A percentile compares a stretch with the other conserved stretches of the same genome.
These are phyloP conservation scores for Tinea pellionella DNA, from an alignment of 2,888 invertebrate species.

Conservation along the genomic window DNA sequence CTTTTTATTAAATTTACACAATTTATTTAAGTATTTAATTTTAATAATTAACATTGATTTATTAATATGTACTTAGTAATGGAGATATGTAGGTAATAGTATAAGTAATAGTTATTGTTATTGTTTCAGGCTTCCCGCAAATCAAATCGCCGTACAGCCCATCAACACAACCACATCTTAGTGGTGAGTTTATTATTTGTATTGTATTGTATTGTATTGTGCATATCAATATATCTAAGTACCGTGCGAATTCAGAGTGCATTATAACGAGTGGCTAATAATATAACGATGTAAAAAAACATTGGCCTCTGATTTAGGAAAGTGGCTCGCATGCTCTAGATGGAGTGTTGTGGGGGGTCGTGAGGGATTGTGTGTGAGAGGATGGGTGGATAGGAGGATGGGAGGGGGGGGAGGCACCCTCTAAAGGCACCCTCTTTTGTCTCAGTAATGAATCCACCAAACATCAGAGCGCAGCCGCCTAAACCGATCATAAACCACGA, in stretches of 20 bases:
- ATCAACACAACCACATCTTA: conserved; percentile 68
- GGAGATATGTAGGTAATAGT: no score
- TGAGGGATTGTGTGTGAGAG: no score
- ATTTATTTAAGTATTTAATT: no score
- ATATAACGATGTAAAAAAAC: not conserved
- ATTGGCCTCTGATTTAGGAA: conserved; percentile 56
- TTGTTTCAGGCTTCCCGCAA: conserved; percentile 72
- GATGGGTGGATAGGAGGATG: conserved; percentile 21
- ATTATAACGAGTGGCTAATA: not conserved
- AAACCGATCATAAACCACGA: conserved; percentile 22
- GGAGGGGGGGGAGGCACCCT: conserved; percentile 28
- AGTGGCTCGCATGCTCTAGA: conserved; percentile 35
- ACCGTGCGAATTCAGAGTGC: no score
- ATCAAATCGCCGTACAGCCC: conserved; percentile 76
- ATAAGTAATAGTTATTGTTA: not conserved
- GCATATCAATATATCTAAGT: no score
- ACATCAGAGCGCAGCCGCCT: conserved; percentile 58
- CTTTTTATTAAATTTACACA: no score
- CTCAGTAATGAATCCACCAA: conserved; percentile 66
- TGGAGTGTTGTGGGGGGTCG: conserved; percentile 26
- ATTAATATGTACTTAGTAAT: no score
- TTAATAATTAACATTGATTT: no score
- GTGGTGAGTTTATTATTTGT: conserved; percentile 55
- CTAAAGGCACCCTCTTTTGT: conserved; percentile 40
- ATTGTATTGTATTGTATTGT: no score